phyloP scores from a whole-genome alignment of 1,140 invertebrate genomes.

The Pollicipes pollicipes region DNA sequence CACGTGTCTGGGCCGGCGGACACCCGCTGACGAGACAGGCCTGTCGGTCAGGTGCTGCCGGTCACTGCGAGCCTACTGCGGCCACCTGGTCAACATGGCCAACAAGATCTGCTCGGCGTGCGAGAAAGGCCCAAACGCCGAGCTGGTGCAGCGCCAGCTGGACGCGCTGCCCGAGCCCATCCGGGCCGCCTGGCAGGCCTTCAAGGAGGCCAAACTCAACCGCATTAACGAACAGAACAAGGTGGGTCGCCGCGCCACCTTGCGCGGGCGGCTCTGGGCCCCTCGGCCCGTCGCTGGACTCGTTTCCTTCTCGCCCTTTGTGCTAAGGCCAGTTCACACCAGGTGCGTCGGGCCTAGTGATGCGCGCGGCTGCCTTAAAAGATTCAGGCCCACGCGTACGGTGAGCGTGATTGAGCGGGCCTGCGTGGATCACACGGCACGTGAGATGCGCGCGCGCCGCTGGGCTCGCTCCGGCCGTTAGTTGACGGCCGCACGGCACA shows the following conservation, averaged over 20 bases:
- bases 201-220: not conserved
- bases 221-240: not conserved
- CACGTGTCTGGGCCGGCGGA: too few relatives aligned
- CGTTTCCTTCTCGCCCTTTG: too few relatives aligned
- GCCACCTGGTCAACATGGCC: constrained; percentile 52
- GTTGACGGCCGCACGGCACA: too few relatives aligned
- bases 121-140: constrained; percentile 22
- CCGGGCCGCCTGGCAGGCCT: not conserved
- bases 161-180: not conserved
- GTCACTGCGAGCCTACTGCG: constrained; percentile 38
- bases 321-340: too few relatives aligned
- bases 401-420: too few relatives aligned
- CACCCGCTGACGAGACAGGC: not conserved
- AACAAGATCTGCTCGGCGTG: constrained; percentile 36
- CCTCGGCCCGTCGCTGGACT: too few relatives aligned
- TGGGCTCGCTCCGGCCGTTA: too few relatives aligned
- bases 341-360: too few relatives aligned
- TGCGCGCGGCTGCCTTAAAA: too few relatives aligned
- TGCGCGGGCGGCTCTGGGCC: too few relatives aligned
- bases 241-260: not conserved
- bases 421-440: not conserved
- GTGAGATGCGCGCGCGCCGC: too few relatives aligned
- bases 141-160: not conserved
- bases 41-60: not conserved
- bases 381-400: too few relatives aligned